Conservation (phyloP, 2,113 vertebrate species). For the Gyps fulvus region DNA sequence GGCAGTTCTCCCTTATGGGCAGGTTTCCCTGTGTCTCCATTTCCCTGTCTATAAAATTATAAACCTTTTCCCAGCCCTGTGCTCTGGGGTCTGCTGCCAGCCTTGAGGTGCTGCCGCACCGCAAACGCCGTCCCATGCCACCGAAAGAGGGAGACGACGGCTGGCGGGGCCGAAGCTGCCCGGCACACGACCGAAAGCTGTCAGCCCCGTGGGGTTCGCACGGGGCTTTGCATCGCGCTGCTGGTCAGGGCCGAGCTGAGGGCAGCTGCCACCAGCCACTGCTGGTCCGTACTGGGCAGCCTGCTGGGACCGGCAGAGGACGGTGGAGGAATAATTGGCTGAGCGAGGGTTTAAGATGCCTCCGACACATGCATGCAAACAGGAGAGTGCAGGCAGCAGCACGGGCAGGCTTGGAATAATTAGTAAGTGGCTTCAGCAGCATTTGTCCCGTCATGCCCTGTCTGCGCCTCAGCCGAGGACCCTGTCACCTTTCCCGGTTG, state of each 20-base stretch:
- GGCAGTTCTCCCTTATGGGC: background rate
- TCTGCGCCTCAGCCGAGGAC: background rate
- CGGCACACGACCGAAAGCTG: background rate
- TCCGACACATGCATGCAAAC: background rate
- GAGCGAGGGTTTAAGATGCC: background rate
- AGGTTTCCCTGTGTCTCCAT: background rate
- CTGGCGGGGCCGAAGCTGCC: background rate
- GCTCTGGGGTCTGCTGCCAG: background rate
- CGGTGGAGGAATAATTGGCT: background rate
- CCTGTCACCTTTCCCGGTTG: background rate
- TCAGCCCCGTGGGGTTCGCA: fast-evolving
- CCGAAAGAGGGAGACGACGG: background rate
- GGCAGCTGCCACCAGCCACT: background rate
- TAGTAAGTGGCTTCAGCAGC: background rate
- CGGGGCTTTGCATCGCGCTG: background rate
- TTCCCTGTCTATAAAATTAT: background rate
- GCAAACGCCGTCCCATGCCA: fast-evolving
- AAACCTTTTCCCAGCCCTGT: background rate
- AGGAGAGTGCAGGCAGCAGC: background rate
- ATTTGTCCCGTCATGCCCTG: background rate
- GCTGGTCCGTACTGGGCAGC: background rate
- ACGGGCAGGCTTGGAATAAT: background rate
- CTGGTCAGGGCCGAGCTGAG: background rate
- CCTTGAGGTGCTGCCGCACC: background rate
- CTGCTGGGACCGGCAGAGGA: background rate